These are phyloP conservation scores for Chrysopilus asiliformis DNA, from an alignment of 2,888 invertebrate genomes.

Conservation along the genomic window DNA sequence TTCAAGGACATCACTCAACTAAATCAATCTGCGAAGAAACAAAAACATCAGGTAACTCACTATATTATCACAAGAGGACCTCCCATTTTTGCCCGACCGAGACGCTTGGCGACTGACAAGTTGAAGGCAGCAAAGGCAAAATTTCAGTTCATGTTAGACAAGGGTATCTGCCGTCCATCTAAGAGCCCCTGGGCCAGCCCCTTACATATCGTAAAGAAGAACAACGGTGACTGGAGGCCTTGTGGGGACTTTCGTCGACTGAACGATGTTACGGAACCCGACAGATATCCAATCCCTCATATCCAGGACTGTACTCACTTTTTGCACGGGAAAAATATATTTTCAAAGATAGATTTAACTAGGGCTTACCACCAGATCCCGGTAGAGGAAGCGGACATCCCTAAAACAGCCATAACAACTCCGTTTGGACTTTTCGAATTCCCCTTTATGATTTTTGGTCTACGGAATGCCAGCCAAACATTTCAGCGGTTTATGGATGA, in stretches of 20 bases:
- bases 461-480: constrained; percentile 23
- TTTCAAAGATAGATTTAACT: constrained; percentile 1
- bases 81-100: background rate
- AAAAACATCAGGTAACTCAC: no score
- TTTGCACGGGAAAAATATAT: constrained; percentile 1
- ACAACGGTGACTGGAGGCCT: no score
- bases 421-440: constrained; percentile 26
- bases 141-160: constrained; percentile 11
- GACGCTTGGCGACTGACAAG: constrained; percentile 18
- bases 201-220: constrained; percentile 21
- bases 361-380: constrained; percentile 3
- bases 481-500: constrained; percentile 24
- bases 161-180: constrained; percentile 30
- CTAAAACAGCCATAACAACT: constrained; percentile 18
- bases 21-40: no score
- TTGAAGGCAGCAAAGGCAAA: background rate
- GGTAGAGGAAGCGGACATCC: constrained; percentile 1
- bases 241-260: constrained; percentile 18
- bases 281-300: background rate
- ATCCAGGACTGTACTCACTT: constrained; percentile 3
- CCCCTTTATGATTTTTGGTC: constrained; percentile 21
- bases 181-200: constrained; percentile 28
- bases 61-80: background rate
- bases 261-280: background rate
- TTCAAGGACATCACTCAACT: no score